Base-by-base conservation (phyloP, 1,140 invertebrate species). In the Cephus cinctus region DNA sequence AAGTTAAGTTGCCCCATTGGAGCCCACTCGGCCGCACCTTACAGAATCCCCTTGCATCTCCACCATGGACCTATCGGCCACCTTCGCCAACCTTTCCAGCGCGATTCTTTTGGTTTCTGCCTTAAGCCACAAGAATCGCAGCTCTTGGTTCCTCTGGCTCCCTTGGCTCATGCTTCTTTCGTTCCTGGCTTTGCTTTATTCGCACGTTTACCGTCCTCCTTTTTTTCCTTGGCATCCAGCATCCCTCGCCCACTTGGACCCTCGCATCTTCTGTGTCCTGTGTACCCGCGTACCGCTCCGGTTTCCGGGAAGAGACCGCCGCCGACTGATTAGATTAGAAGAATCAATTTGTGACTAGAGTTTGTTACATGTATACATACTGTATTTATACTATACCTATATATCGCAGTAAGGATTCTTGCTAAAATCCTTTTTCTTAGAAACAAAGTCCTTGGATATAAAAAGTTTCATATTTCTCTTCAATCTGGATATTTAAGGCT, bases 261-360 rank as follows among this genome's bases (percentile, higher is more conserved):
- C 36, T 32, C 34, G 42, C 19, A 27, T 50, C 45, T 50, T 43
- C 47, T 46, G 42, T 45, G 42, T 47, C n/a, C 30, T 43, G 41
- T 43, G 43, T 30, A 51, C 15, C 50, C 40, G 41, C 39, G 30
- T 45, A 50, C 61, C 39, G 50, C 57, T 56, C 52, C 54, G 60
- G 54, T 70, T 71, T 71, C 69, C 69, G 61, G 67, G 69, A 71
- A 71, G 66, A 52, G 56, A 59, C 61, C 53, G 56, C 57, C 58
- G 54, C 57, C 61, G 50, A 52, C 52, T 59, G 69, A 71, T 71
- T 71, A 71, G 69, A 71, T 71, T 69, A 67, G 57, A 41, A 50
- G 44, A 66, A 62, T 66, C 56, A 61, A 66, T 65, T 56, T 52
- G 48, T 48, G 32, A n/a, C n/a, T n/a, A n/a, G n/a, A n/a, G n/a